Evolutionary conservation across 2,113 vertebrate species (phyloP), one percentile per base, ranked within the genome.

Genomic region (Sylvia atricapilla): DNA sequence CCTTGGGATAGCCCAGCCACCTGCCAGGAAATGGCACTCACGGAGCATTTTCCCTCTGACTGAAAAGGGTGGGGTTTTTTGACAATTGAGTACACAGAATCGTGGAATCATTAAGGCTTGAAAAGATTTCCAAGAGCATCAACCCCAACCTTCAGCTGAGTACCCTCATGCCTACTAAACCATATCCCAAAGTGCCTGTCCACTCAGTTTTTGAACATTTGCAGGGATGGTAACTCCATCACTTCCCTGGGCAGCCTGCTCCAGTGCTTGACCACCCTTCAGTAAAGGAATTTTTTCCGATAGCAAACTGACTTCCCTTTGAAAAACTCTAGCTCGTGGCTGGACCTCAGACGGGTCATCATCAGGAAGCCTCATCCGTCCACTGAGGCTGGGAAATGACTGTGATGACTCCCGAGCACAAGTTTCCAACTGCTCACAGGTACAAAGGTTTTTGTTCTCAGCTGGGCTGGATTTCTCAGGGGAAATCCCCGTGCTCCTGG

Each of bases 341-440:
- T 69, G 79, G 35, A 33, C 35, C 22, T 47, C 39, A 2, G 12
- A 9, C 5, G 33, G 20, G 18, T 49, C 8, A 0, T 24, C 31
- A 2, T 17, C 27, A n/a, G 59, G 9, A 14, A 25, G 18, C 13
- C 31, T 44, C 7, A 30, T 6, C 11, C 20, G 25, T 25, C 56
- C 62, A 5, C 37, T 25, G 69, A 21, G 44, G 41, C 5, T 15
- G 30, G 44, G 43, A 55, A 72, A 35, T 2, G 2, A 1, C 4
- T 9, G 23, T 2, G 4, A 19, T 5, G 4, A 11, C 41, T 30
- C 43, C 59, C 3, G 37, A 50, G 35, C 6, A 5, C 0, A 0
- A 11, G 6, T 39, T 81, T 55, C 25, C 64, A 58, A 2, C 13
- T 4, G 18, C 2, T 16, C 0, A 2, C 15, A n/a, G n/a, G 1